Conservation (phyloP, 2,113 vertebrate genomes). For the Taurulus bubalis region DNA sequence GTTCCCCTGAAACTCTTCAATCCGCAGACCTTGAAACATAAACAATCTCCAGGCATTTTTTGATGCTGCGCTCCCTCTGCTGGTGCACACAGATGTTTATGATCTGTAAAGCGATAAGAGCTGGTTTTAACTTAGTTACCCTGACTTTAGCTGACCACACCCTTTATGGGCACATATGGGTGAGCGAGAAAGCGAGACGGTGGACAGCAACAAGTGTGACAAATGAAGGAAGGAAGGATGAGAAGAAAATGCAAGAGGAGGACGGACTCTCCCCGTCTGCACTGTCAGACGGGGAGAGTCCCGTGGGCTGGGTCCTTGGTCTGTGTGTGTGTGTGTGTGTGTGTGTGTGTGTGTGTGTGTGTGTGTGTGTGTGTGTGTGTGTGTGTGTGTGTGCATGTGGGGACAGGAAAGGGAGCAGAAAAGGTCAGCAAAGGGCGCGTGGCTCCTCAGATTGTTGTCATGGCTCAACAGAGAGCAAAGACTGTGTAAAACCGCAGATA, state of each 20-base stretch:
- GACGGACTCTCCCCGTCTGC: conserved; percentile 12
- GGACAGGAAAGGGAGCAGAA: conserved; percentile 52
- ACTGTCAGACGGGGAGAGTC: conserved; percentile 27
- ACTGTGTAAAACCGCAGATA: neutral
- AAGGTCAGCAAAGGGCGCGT: conserved; percentile 39
- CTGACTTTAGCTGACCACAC: conserved; percentile 3
- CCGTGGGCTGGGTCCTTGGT: conserved; percentile 58
- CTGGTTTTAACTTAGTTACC: conserved; percentile 5
- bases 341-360: neutral
- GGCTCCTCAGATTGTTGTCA: conserved; percentile 51
- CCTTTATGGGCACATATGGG: neutral
- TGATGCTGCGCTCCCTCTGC: conserved; percentile 33
- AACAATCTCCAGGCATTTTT: conserved; percentile 57
- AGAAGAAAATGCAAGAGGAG: neutral
- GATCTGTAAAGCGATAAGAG: conserved; percentile 37
- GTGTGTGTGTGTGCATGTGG: conserved; percentile 42
- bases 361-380: conserved; percentile 31
- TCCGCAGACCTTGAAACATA: conserved; percentile 36
- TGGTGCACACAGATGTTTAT: conserved; percentile 16
- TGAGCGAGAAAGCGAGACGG: neutral
- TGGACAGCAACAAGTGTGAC: neutral
- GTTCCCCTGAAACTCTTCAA: conserved; percentile 27
- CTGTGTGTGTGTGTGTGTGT: conserved; percentile 30
- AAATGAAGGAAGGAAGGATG: neutral
- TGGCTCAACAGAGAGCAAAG: conserved; percentile 33